A percentile compares a stretch with the other conserved stretches of the same genome.
Evolutionary conservation across 2,113 vertebrate genomes (phyloP).

Genomic region (Manacus vitellinus): DNA sequence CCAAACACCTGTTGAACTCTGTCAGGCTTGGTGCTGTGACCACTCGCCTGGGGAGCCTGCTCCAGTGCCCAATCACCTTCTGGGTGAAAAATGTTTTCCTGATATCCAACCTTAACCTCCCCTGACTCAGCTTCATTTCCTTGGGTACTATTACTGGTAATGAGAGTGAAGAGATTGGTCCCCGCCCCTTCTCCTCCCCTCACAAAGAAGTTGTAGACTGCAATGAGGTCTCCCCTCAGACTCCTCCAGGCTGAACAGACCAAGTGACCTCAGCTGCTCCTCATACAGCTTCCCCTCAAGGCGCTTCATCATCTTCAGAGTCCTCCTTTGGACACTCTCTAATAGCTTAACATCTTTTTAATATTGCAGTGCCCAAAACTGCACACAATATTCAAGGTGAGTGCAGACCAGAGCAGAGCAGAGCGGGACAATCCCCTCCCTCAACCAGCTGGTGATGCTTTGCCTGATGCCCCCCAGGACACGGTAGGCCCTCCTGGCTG

Average conservation of each 20-base stretch:
- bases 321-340: not conserved
- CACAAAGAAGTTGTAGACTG: not conserved
- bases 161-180: not conserved
- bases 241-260: not conserved
- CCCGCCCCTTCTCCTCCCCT: too few relatives aligned
- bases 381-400: not conserved
- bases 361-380: not conserved
- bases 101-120: not conserved
- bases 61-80: not conserved
- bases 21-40: not conserved
- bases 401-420: not conserved
- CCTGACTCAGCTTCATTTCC: not conserved
- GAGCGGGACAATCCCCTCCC: not conserved
- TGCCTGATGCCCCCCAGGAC: not conserved
- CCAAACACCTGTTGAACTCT: not conserved
- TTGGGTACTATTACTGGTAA: not conserved
- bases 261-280: not conserved
- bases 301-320: not conserved
- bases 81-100: not conserved
- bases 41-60: not conserved
- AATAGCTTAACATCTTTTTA: not conserved
- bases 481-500: not conserved
- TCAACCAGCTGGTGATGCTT: not conserved
- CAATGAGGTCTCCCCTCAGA: not conserved
- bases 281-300: not conserved